These are phyloP conservation scores for Pharmacophagus antenor DNA, from an alignment of 2,888 invertebrate species.

Conservation along the genomic window DNA sequence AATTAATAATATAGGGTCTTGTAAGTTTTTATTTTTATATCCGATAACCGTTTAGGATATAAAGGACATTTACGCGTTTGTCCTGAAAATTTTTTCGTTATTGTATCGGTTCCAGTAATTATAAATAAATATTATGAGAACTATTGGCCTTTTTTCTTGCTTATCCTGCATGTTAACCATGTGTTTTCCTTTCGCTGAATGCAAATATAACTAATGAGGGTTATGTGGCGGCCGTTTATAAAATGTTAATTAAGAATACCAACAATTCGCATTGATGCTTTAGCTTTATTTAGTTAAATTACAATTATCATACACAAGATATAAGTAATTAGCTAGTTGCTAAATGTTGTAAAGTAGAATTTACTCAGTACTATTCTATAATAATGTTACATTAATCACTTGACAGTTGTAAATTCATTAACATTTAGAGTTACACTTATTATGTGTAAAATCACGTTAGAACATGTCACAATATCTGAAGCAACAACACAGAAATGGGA, in stretches of 20 bases:
- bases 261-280: slow-evolving; percentile 10
- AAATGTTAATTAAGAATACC: neutral
- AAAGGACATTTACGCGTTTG: slow-evolving; percentile 54
- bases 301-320: neutral
- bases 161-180: slow-evolving; percentile 70
- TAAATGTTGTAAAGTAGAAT: slow-evolving; percentile 2
- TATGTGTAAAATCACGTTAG: no score
- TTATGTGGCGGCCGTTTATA: slow-evolving; percentile 16
- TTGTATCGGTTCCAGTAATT: slow-evolving; percentile 70
- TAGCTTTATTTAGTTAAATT: slow-evolving; percentile 19
- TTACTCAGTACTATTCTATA: neutral
- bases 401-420: neutral
- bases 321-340: slow-evolving; percentile 23
- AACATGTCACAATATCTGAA: no score
- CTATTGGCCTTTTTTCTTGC: slow-evolving; percentile 75
- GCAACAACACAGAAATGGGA: neutral
- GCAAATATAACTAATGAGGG: slow-evolving; percentile 29
- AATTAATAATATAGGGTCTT: slow-evolving; percentile 43
- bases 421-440: no score
- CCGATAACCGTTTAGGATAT: slow-evolving; percentile 52
- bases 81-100: slow-evolving; percentile 46
- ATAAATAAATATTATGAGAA: slow-evolving; percentile 74
- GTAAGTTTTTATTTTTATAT: slow-evolving; percentile 77
- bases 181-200: slow-evolving; percentile 43
- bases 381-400: neutral